Percentiles rank a stretch among this genome's conserved stretches.
phyloP scores from a whole-genome alignment of 2,113 vertebrate species.

The Orcinus orca region DNA sequence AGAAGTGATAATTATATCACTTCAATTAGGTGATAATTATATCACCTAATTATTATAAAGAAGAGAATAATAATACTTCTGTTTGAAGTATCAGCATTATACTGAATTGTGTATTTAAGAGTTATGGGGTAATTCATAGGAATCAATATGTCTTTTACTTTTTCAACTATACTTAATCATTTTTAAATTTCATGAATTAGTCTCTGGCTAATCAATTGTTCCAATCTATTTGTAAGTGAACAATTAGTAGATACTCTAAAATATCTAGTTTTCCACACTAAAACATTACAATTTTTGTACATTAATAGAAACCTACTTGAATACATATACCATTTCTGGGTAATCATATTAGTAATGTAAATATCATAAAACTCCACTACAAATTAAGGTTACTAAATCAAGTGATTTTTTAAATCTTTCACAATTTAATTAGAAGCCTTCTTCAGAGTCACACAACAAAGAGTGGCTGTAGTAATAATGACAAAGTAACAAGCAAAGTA shows the following conservation, averaged over 20 bases:
- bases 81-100: not conserved
- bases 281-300: not conserved
- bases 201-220: not conserved
- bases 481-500: not conserved
- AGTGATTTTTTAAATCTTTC: not conserved
- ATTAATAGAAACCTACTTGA: not conserved
- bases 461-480: not conserved
- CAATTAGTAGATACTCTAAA: not conserved
- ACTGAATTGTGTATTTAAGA: not conserved
- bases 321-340: not conserved
- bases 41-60: constrained; percentile 14
- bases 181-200: not conserved
- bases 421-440: not conserved
- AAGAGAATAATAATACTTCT: not conserved
- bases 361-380: not conserved
- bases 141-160: not conserved
- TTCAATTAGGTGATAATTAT: no score
- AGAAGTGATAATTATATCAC: no score
- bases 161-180: not conserved
- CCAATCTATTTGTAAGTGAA: not conserved
- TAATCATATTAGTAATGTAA: not conserved
- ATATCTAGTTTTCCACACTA: not conserved
- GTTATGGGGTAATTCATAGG: not conserved
- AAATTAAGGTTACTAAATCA: not conserved
- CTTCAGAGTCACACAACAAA: not conserved